These are phyloP conservation scores for Serripes groenlandicus DNA, from an alignment of 2,888 invertebrate genomes.

Conservation along the genomic window DNA sequence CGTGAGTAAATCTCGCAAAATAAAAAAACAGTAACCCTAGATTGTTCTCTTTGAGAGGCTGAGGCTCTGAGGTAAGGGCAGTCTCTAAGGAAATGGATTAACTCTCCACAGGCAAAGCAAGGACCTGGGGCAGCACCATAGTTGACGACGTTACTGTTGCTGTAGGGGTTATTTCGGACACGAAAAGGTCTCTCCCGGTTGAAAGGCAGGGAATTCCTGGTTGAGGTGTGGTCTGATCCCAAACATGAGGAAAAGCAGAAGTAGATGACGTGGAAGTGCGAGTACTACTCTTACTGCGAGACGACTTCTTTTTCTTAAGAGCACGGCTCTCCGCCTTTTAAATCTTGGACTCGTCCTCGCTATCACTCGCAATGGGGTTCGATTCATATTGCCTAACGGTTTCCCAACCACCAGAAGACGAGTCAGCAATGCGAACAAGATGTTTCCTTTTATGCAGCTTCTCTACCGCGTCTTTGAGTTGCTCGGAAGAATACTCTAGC, in stretches of 20 bases:
- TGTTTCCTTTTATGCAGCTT: neutral
- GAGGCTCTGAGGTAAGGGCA: constrained; percentile 27
- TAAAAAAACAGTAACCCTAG: constrained; percentile 1
- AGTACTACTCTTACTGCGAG: neutral
- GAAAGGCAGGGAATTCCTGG: no score
- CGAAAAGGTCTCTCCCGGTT: neutral
- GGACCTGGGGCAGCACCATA: constrained; percentile 29
- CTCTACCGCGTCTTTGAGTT: neutral
- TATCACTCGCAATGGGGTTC: no score
- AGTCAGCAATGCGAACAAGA: constrained; percentile 5
- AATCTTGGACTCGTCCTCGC: no score
- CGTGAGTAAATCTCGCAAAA: constrained; percentile 30
- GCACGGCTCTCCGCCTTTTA: no score
- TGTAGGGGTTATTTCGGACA: neutral
- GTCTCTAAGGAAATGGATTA: constrained; percentile 24
- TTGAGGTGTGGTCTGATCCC: no score
- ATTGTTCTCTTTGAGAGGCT: neutral
- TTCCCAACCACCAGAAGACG: constrained; percentile 3
- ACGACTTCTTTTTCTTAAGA: neutral
- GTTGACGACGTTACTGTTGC: neutral
- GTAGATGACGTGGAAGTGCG: neutral
- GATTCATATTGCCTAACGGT: no score
- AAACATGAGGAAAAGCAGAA: no score
- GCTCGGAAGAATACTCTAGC: neutral
- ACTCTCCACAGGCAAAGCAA: constrained; percentile 42